Percentiles rank a stretch among this genome's conserved stretches.
Evolutionary conservation across 2,797 vertebrate genomes (phyloP).

Genomic region (Numenius phaeopus): DNA sequence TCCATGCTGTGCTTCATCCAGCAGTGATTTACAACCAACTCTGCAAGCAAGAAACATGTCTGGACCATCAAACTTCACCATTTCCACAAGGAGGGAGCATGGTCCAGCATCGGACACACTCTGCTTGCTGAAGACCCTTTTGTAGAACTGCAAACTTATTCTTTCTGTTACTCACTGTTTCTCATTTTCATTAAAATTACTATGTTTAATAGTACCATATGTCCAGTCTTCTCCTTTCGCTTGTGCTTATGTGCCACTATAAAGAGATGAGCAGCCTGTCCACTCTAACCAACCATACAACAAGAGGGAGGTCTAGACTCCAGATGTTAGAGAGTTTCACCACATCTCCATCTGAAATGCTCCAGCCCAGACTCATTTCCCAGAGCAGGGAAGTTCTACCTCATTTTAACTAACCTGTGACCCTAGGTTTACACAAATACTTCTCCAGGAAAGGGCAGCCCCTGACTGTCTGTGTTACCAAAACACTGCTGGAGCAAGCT

Average conservation of each 20-base stretch:
- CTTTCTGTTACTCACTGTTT: background rate
- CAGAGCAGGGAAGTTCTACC: background rate
- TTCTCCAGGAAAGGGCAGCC: background rate
- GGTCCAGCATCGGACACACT: fast-evolving
- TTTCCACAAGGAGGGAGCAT: background rate
- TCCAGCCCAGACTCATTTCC: background rate
- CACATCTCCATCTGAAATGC: background rate
- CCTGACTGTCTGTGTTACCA: background rate
- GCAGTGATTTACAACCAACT: background rate
- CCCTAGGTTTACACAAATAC: background rate
- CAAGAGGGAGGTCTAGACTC: background rate
- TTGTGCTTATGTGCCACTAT: fast-evolving
- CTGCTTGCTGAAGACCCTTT: background rate
- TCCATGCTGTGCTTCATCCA: background rate
- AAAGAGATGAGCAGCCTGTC: background rate
- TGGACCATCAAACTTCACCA: background rate
- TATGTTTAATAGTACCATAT: background rate
- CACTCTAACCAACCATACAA: too few relatives aligned
- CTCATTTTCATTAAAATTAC: background rate
- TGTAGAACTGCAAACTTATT: background rate
- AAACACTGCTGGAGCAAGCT: background rate
- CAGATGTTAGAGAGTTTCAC: background rate
- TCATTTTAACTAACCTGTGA: background rate
- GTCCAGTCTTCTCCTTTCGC: background rate
- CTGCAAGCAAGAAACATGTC: fast-evolving